Base-by-base conservation (phyloP, 2,797 vertebrate genomes). In the Rallus crepitans region DNA sequence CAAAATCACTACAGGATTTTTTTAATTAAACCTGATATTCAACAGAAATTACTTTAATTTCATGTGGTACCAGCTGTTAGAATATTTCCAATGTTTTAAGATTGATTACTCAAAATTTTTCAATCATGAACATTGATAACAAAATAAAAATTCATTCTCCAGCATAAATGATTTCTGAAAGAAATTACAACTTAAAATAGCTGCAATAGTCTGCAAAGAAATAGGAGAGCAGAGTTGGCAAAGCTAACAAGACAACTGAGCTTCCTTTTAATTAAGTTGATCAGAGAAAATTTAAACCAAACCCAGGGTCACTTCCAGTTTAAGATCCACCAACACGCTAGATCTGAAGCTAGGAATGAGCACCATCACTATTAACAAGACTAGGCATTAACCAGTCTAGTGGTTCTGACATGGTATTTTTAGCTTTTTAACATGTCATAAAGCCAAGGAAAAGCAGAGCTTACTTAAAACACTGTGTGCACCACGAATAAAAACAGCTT, bases 201-300 rank as follows among this genome's bases (percentile, higher is more conserved):
- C 73, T 93, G 86, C 89, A 97, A 87, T 1, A 95, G 77, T 82
- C 91, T 76, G 80, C 94, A 94, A 77, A 90, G 89, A 82, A 91
- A 94, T 23, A 97, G 93, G 86, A 93, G 78, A 96, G 92, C 94
- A 97, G 82, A 97, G 94, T 25, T 92, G 90, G 93, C 94, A 96
- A 96, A 91, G 93, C 94, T 97, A 80, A 93, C 61, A 89, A 94
- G 82, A 92, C 96, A 97, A 95, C 86, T 75, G 78, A 95, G 91
- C 92, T 95, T 96, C 93, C 95, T 87, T 92, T 90, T 40, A 96
- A 72, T 40, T 55, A 78, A 86, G 80, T 11, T 71, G 65, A 95
- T 87, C 68, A 92, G 75, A 94, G 66, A 93, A 92, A 91, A 91
- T 82, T 82, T 60, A 82, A 93, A 95, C 81, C 82, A 89, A 92